Conservation (phyloP, 2,797 vertebrate genomes). For the Mionectes olivaceus region DNA sequence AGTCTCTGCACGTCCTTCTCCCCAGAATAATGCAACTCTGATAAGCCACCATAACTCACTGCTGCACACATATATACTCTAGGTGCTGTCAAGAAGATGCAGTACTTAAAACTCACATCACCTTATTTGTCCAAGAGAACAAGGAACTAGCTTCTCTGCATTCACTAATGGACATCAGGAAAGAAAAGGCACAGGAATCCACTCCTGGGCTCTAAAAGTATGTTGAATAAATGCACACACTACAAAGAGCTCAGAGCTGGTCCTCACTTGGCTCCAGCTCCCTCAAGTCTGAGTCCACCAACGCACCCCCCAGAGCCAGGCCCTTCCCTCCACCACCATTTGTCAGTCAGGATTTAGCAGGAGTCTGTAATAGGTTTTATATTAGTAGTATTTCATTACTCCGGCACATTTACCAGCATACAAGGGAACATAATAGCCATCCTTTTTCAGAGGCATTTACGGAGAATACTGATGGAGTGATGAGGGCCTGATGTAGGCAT, state of each 20-base stretch:
- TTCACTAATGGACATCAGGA: neutral
- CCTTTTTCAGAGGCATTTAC: constrained; percentile 7
- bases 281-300: accelerated
- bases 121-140: neutral
- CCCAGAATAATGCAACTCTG: neutral
- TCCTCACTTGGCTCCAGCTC: neutral
- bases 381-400: constrained; percentile 18
- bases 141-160: neutral
- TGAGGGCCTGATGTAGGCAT: neutral
- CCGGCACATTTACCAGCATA: neutral
- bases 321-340: neutral
- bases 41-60: neutral
- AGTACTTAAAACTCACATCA: neutral
- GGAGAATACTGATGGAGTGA: neutral
- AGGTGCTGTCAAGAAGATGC: neutral
- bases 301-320: accelerated
- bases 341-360: constrained; percentile 8
- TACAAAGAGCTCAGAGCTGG: neutral
- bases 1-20: neutral
- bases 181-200: neutral
- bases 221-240: accelerated
- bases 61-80: neutral
- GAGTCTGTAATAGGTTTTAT: constrained; percentile 25
- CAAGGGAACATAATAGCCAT: neutral
- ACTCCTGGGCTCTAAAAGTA: neutral